Evolutionary conservation across 2,113 vertebrate species (phyloP).

Genomic region (Kobus ellipsiprymnus): DNA sequence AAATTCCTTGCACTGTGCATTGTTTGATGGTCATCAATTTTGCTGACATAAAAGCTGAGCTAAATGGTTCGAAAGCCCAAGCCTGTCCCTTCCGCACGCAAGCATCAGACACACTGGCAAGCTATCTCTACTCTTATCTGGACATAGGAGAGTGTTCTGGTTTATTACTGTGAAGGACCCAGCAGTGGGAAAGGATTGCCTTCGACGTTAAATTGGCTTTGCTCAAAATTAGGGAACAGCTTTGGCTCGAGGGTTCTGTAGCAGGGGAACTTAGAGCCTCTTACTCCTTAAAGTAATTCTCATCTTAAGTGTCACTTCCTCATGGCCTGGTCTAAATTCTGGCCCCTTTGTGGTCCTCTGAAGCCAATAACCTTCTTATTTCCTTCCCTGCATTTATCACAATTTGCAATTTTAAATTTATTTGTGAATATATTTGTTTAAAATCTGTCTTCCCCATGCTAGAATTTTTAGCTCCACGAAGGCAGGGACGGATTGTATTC

Average conservation of each 20-base stretch:
- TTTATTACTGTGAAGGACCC: background rate
- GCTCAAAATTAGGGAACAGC: background rate
- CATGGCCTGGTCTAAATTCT: background rate
- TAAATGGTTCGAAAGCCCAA: background rate
- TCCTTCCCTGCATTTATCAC: background rate
- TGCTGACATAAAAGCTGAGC: conserved; percentile 33
- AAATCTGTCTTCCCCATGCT: background rate
- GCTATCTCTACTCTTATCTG: background rate
- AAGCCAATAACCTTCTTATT: background rate
- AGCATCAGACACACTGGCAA: background rate
- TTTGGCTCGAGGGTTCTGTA: too few relatives aligned
- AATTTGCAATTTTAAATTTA: background rate
- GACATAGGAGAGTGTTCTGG: background rate
- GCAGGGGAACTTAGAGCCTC: background rate
- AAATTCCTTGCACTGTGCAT: background rate
- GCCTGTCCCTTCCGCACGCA: background rate
- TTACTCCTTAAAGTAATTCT: background rate
- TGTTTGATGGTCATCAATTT: conserved; percentile 28
- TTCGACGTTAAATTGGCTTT: accelerated
- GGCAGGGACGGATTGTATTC: background rate
- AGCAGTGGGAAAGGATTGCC: background rate
- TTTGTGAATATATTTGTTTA: background rate
- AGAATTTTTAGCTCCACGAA: background rate
- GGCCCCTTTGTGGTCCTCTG: background rate
- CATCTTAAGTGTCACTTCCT: background rate